Evolutionary conservation across 92 coral and sea anemone species (phyloP).

Genomic region (Palythoa heliodiscus): DNA sequence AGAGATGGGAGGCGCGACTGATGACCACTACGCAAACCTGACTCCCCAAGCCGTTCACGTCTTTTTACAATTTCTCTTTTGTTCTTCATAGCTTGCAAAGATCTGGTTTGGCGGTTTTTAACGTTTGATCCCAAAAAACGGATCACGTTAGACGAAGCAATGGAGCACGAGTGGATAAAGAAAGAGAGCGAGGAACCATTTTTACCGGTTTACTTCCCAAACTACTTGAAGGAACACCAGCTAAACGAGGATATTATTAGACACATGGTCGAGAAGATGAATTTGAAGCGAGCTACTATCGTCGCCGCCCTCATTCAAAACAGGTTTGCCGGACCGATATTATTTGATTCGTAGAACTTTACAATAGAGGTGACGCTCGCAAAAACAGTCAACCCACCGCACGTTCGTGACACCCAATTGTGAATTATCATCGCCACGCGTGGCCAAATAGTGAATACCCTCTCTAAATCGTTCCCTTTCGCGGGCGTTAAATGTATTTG

Average conservation of each 20-base stretch:
- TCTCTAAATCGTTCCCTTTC: too few relatives aligned
- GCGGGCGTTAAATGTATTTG: too few relatives aligned
- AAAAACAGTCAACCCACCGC: too few relatives aligned
- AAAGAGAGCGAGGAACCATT: slow-evolving; percentile 76
- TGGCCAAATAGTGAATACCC: too few relatives aligned
- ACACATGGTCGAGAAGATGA: slow-evolving; percentile 82
- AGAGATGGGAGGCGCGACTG: too few relatives aligned
- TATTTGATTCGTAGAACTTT: neutral
- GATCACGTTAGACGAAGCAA: slow-evolving; percentile 80
- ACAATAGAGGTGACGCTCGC: neutral
- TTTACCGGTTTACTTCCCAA: slow-evolving; percentile 73
- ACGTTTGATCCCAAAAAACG: slow-evolving; percentile 86
- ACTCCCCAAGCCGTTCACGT: neutral
- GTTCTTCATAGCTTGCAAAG: slow-evolving; percentile 73
- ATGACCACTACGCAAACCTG: too few relatives aligned
- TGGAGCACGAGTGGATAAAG: slow-evolving; percentile 82
- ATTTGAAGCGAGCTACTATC: slow-evolving; percentile 67
- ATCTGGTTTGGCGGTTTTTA: slow-evolving; percentile 73
- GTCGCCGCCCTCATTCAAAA: slow-evolving; percentile 78
- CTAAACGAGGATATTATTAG: slow-evolving; percentile 69
- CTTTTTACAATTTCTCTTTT: neutral
- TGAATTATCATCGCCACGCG: too few relatives aligned
- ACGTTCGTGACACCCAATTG: too few relatives aligned
- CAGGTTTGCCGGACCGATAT: slow-evolving; percentile 58
- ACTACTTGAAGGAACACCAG: slow-evolving; percentile 70